Evolutionary conservation across 2,888 invertebrate species (phyloP).

Genomic region (Argyresthia albistria): DNA sequence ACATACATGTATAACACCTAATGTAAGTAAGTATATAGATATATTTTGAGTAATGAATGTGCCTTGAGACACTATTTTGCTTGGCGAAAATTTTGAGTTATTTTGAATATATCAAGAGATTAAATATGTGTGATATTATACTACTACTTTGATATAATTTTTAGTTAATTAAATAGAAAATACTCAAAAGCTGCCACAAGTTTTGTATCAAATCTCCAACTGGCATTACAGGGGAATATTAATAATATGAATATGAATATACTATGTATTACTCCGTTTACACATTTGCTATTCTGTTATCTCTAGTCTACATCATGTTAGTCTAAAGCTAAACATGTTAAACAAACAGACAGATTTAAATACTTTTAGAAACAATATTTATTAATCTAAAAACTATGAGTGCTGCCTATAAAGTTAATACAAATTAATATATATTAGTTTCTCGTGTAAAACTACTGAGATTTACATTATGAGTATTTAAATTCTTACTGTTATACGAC

Average conservation of each 20-base stretch:
- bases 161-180: not conserved
- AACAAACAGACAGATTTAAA: constrained; percentile 68
- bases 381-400: constrained; percentile 63
- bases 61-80: constrained; percentile 71
- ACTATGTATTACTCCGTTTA: not conserved
- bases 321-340: constrained; percentile 71
- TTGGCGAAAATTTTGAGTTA: constrained; percentile 50
- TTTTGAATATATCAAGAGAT: constrained; percentile 1
- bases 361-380: constrained; percentile 66
- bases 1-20: constrained; percentile 34
- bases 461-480: constrained; percentile 1
- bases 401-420: constrained; percentile 60
- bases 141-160: not conserved
- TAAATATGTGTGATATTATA: not conserved
- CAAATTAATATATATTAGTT: constrained; percentile 63
- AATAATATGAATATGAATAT: constrained; percentile 17
- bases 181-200: not conserved
- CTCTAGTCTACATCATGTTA: constrained; percentile 68
- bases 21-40: constrained; percentile 14
- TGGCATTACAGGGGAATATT: constrained; percentile 45
- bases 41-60: constrained; percentile 21
- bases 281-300: constrained; percentile 1
- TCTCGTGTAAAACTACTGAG: constrained; percentile 40
- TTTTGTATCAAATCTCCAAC: not conserved
- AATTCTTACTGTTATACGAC: constrained; percentile 2